phyloP scores from a whole-genome alignment of 2,888 invertebrate species.

The Papilio gigon region DNA sequence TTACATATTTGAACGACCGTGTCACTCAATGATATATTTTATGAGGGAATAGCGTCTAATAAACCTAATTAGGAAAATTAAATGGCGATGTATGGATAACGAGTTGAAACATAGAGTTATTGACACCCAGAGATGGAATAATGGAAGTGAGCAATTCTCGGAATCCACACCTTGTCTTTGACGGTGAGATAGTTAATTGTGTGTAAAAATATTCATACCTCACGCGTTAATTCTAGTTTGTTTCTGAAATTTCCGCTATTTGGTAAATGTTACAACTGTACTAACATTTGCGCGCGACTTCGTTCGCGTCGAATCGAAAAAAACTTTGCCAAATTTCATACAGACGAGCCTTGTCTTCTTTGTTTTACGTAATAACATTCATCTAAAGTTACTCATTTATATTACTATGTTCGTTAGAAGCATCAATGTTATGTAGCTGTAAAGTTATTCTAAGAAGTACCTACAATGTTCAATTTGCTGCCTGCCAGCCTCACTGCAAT shows the following conservation, averaged over 20 bases:
- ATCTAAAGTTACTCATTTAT: no score
- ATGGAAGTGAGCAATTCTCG: constrained; percentile 13
- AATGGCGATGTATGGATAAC: constrained; percentile 11
- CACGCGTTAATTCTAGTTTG: background rate
- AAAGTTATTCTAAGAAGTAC: no score
- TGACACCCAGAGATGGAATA: background rate
- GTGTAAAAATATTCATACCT: background rate
- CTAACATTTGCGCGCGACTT: no score
- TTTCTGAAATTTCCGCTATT: background rate
- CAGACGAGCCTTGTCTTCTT: no score
- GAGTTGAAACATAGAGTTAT: constrained; percentile 20
- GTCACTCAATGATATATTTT: background rate
- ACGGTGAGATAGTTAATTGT: background rate
- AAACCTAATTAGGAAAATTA: constrained; percentile 9
- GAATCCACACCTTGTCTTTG: background rate
- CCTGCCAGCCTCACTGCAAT: no score
- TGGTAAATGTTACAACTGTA: no score
- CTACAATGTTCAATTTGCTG: no score
- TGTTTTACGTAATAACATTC: no score
- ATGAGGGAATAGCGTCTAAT: background rate
- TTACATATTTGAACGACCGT: constrained; percentile 13
- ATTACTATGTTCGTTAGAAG: no score
- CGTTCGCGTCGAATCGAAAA: no score
- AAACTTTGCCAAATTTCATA: no score
- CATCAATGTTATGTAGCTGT: no score